Base-by-base conservation (phyloP, 1,140 invertebrate genomes). In the Papilio polyxenes region DNA sequence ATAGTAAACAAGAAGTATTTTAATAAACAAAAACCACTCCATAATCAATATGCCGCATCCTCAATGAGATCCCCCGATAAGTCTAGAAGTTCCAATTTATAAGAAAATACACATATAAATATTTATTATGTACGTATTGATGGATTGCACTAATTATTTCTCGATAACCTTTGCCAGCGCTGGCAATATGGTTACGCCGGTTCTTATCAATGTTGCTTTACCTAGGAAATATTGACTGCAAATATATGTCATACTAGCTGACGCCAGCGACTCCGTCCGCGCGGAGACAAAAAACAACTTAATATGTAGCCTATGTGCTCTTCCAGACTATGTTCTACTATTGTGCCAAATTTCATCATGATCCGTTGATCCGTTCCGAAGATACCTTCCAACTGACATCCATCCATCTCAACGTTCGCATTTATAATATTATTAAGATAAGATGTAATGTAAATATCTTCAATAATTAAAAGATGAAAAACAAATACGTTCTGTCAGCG, bases 121-220 rank as follows among this genome's bases (percentile, higher is more conserved):
- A 37, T 72, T 72, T 72, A 31, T 72, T 37, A 40, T 40, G 37
- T 72, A 72, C 23, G 31, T 72, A 40, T 40, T 72, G 65, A 72
- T 72, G 0, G 65, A 72, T 31, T 72, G 65, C 65, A 72, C 65
- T 72, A 72, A 72, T 72, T 72, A 72, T 72, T 72, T 72, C 65
- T 13, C 13, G 65, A 72, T 72, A 72, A 72, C 65, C 65, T 72
- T 72, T 72, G 65, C 65, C 65, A 37, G 65, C 65, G 31, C 23
- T 37, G 65, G 31, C 65, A 37, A 31, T 13, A 15, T 69, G 23
- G 37, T 37, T 37, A 72, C 65, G 65, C 1, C 65, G 6, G 31
- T 65, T 37, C 11, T 72, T 59, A 59, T 59, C 56, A 20, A 3
- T 72, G 11, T 72, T 15, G 15, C 23, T 72, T 72, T 72, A 72